phyloP scores from a whole-genome alignment of 2,888 invertebrate species.

The Platynereis dumerilii region DNA sequence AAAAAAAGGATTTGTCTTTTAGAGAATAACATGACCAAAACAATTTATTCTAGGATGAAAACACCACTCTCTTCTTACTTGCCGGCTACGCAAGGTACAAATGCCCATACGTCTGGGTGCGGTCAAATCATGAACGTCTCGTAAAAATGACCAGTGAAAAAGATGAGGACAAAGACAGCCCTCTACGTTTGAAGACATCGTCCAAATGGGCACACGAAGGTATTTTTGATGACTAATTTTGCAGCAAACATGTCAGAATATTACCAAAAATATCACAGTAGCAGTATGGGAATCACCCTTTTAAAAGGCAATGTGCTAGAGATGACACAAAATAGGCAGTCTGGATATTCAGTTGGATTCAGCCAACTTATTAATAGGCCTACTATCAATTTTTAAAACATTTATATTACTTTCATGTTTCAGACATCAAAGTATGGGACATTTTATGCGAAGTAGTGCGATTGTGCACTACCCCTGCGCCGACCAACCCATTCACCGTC shows the following conservation, averaged over 20 bases:
- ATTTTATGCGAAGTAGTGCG: conserved; percentile 51
- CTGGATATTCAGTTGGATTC: too few species aligned
- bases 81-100: conserved; percentile 53
- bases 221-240: conserved; percentile 18
- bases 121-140: conserved; percentile 54
- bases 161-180: conserved; percentile 49
- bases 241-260: too few species aligned
- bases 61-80: conserved; percentile 49
- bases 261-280: too few species aligned
- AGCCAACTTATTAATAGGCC: too few species aligned
- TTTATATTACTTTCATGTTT: background rate
- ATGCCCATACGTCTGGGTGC: conserved; percentile 56
- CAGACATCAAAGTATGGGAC: conserved; percentile 51
- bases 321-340: too few species aligned
- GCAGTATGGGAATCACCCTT: too few species aligned
- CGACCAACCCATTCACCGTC: conserved; percentile 52
- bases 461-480: conserved; percentile 53
- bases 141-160: conserved; percentile 45
- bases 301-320: too few species aligned
- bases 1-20: too few species aligned
- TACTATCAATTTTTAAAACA: too few species aligned
- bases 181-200: conserved; percentile 49
- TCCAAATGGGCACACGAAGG: conserved; percentile 48
- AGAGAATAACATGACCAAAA: too few species aligned
- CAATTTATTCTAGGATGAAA: conserved; percentile 42